These are phyloP conservation scores for Drosophila repletoides DNA, from an alignment of 1,140 invertebrate genomes.

Conservation along the genomic window DNA sequence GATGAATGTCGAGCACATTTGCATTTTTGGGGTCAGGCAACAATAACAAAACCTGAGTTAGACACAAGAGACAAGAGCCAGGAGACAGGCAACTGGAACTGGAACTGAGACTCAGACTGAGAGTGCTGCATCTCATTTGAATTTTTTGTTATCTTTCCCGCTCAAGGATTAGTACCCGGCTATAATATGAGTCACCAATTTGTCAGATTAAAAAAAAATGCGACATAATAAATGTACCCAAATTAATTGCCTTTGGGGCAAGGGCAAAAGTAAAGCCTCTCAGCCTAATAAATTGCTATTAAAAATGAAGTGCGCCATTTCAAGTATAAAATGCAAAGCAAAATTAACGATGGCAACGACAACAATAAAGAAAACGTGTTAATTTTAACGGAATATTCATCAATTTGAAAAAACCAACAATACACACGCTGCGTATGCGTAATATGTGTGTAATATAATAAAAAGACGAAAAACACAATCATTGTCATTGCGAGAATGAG, in stretches of 20 bases:
- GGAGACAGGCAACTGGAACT: neutral
- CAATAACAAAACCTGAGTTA: slow-evolving; percentile 24
- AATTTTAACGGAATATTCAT: slow-evolving; percentile 13
- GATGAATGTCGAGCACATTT: slow-evolving; percentile 40
- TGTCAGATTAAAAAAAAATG: slow-evolving; percentile 56
- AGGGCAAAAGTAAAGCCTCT: slow-evolving; percentile 28
- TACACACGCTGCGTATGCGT: slow-evolving; percentile 18
- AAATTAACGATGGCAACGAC: slow-evolving; percentile 30
- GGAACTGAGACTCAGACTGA: neutral
- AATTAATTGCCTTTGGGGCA: slow-evolving; percentile 58
- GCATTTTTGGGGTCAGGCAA: slow-evolving; percentile 36
- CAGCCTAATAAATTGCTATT: slow-evolving; percentile 53
- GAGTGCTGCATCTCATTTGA: slow-evolving; percentile 33
- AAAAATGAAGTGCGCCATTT: slow-evolving; percentile 44
- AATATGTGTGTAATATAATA: neutral
- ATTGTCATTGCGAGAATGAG: slow-evolving; percentile 7
- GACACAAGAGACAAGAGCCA: neutral
- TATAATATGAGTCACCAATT: slow-evolving; percentile 47
- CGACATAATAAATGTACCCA: slow-evolving; percentile 51
- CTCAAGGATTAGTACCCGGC: slow-evolving; percentile 2
- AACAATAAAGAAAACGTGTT: slow-evolving; percentile 7
- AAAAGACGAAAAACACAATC: slow-evolving; percentile 1
- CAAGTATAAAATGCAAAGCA: neutral
- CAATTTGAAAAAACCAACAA: neutral
- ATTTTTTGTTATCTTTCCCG: slow-evolving; percentile 27